Percentiles rank a stretch among this genome's conserved stretches.
Evolutionary conservation across 1,140 invertebrate genomes (phyloP).

Genomic region (Pinna nobilis): DNA sequence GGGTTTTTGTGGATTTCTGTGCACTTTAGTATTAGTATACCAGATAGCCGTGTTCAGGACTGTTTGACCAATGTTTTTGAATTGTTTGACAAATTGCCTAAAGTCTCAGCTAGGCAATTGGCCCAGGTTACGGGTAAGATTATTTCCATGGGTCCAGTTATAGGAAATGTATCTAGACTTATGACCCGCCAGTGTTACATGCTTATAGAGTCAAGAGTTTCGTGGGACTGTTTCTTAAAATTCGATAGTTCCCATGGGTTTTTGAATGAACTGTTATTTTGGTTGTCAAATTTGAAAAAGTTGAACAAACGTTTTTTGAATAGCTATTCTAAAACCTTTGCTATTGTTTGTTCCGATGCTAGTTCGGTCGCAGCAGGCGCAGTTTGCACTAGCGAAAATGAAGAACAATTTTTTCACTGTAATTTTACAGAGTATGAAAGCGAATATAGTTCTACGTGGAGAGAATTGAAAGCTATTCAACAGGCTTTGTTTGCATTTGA

Average conservation of each 20-base stretch:
- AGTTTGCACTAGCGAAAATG: neutral
- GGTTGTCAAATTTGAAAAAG: neutral
- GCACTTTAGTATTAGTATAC: neutral
- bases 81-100: neutral
- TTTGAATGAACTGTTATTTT: neutral
- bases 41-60: constrained; percentile 10
- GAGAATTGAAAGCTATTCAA: constrained; percentile 15
- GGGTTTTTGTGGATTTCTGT: constrained; percentile 19
- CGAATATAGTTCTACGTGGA: constrained; percentile 18
- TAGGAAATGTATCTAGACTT: constrained; percentile 11
- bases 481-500: neutral
- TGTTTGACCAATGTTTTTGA: neutral
- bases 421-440: constrained; percentile 1
- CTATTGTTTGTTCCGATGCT: neutral
- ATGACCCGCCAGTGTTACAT: neutral
- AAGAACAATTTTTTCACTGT: neutral
- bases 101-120: constrained; percentile 4
- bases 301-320: neutral
- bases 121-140: constrained; percentile 13
- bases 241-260: neutral
- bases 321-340: neutral
- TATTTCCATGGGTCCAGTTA: constrained; percentile 22
- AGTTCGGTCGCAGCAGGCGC: constrained; percentile 12
- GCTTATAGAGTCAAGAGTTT: constrained; percentile 11
- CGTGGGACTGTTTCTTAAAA: constrained; percentile 7